Evolutionary conservation across 2,888 invertebrate species (phyloP), one percentile per base, ranked within the genome.

Genomic region (Rhorus exstirpatorius): DNA sequence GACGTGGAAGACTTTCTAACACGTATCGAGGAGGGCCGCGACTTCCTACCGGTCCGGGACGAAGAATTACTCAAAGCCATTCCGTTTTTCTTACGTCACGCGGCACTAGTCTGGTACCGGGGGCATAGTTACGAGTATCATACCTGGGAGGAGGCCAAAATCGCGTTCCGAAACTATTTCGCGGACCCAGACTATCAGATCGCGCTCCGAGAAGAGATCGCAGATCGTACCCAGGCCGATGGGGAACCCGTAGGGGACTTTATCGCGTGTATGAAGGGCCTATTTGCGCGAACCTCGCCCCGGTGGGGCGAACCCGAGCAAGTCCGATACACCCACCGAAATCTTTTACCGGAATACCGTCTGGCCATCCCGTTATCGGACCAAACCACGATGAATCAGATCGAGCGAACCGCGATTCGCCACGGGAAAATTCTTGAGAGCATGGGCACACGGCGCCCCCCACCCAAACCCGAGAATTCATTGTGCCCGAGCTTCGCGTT

Each of bases 111-210:
- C 0, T 79, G 71, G 78, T 79, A 79, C 14, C 63, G 78, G 0
- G 78, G 63, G 0, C 72, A 51, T 3, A 4, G 17, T 0, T n/a
- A 60, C 12, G n/a, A 38, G 6, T 35, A 55, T 2, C 0, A 21
- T 1, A 58, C 12, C 0, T 79, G 72, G 79, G 44, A 65, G 0
- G n/a, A 0, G 10, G 14, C 60, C 6, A 63, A 74, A 7, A 8
- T 12, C 4, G 72, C 63, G 0, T 14, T 74, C 0, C 71, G 72
- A 1, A 12, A 17, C 1, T 35, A 49, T 14, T 79, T 41, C 17
- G 72, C 55, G 0, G 72, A 79, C n/a, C 55, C 79, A 1, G 72
- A 74, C 1, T 79, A 72, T 12, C 67, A 79, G 7, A 58, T 67
- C 12, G 65, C 65, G 0, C 19, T 72, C 2, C 79, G 55, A 1